phyloP scores from a whole-genome alignment of 1,140 invertebrate genomes.

The Drosophila burlai region DNA sequence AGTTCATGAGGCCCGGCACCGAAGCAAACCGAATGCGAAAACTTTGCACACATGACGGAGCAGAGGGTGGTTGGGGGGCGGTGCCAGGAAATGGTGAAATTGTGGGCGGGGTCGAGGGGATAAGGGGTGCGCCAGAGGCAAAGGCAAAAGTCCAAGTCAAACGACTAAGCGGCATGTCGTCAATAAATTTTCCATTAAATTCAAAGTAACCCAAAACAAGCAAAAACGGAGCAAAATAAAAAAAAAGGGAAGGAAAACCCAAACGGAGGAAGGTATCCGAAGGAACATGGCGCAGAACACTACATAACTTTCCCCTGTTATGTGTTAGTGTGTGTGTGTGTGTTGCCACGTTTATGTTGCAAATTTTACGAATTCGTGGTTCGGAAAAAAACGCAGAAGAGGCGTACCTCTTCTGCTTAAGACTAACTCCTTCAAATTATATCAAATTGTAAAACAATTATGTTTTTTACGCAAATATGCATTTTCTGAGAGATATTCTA shows the following conservation, averaged over 20 bases:
- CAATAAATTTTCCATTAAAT: constrained; percentile 83
- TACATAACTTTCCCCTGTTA: constrained; percentile 74
- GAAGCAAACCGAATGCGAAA: constrained; percentile 67
- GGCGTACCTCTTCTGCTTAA: no score
- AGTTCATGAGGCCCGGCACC: constrained; percentile 47
- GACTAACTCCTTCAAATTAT: neutral
- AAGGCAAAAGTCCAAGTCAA: constrained; percentile 81
- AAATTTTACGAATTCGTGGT: neutral
- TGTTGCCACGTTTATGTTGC: constrained; percentile 8
- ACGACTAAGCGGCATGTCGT: constrained; percentile 82
- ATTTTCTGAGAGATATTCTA: no score
- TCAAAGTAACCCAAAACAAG: constrained; percentile 79
- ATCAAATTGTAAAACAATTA: neutral
- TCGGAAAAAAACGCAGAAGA: neutral
- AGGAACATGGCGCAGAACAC: constrained; percentile 66
- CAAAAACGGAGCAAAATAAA: constrained; percentile 35
- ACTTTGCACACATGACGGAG: constrained; percentile 73
- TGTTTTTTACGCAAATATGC: no score
- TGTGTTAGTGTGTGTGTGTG: constrained; percentile 12
- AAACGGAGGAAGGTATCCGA: constrained; percentile 67
- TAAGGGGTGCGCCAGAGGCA: constrained; percentile 28
- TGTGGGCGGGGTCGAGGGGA: constrained; percentile 13
- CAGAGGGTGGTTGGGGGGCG: constrained; percentile 28
- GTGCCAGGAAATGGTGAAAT: constrained; percentile 34
- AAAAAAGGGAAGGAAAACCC: constrained; percentile 55